Evolutionary conservation across 2,797 vertebrate genomes (phyloP), one percentile per base, ranked within the genome.

Genomic region (Urophycis tenuis): DNA sequence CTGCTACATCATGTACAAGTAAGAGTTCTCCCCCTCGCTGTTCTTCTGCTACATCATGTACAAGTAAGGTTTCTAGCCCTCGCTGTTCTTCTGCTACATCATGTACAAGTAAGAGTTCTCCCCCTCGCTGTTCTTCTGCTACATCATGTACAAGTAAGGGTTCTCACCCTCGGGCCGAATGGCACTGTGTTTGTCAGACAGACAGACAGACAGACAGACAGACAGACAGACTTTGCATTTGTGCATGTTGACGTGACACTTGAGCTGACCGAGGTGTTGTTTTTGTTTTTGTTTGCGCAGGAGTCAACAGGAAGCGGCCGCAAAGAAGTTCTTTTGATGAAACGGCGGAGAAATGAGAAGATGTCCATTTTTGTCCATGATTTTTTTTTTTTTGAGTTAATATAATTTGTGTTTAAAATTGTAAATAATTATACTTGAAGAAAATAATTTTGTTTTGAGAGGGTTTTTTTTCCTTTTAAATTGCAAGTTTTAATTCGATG

Each of bases 241-340:
- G 9, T 3, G 22, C 49, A 8, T 7, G 7, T 9, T n/a, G 49
- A 64, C 35, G n/a, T 67, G 12, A 32, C 19, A 36, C 7, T 19
- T 30, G 12, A 15, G 33, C 25, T 31, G 11, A 35, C 29, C 34
- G 30, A 31, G 22, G 3, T 74, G 36, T 49, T 22, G 12, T 78
- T 83, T 76, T 79, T 80, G 5, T 72, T 77, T 75, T 72, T 31
- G 74, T 39, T 72, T 70, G 78, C 84, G 11, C 86, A 99, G 98
- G 92, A 96, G 93, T 93, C 97, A 98, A 87, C 96, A 99, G 90
- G 98, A 99, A 96, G 97, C 97, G 88, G 97, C 97, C 75, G 97
- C 98, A 72, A 99, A 99, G 93, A 99, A 99, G 88, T 99, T 99
- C 93, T 99, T 99, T 96, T 99, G 97, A 99, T 94, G 90, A 91